Evolutionary conservation across 2,888 invertebrate genomes (phyloP).

Genomic region (Sarcophaga caerulescens): DNA sequence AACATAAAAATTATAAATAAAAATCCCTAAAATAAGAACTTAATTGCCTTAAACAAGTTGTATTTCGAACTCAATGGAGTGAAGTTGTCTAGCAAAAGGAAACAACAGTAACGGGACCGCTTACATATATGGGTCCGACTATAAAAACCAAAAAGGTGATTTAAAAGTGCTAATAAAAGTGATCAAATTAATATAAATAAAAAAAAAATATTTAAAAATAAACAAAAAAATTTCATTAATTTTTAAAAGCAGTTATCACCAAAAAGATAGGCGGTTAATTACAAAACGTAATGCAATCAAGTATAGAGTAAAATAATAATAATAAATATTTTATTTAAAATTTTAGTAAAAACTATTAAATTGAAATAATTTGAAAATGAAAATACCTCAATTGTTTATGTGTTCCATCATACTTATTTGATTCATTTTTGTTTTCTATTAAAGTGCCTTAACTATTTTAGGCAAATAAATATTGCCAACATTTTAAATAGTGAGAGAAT

Average conservation of each 20-base stretch:
- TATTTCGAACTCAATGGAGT: conserved; percentile 39
- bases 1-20: conserved; percentile 32
- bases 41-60: conserved; percentile 45
- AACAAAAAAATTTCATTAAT: conserved; percentile 1
- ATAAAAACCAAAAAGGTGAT: conserved; percentile 18
- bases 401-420: no score
- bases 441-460: not conserved
- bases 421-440: not conserved
- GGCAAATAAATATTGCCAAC: not conserved
- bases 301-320: conserved; percentile 38
- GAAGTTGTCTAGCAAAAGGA: conserved; percentile 26
- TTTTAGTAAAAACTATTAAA: not conserved
- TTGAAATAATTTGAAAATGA: not conserved
- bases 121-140: not conserved
- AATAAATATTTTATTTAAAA: not conserved
- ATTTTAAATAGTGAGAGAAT: not conserved
- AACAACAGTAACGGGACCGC: not conserved
- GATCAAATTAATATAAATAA: not conserved
- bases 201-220: not conserved
- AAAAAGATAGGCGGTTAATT: conserved; percentile 17
- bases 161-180: conserved; percentile 22
- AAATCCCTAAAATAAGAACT: conserved; percentile 35
- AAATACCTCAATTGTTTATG: no score
- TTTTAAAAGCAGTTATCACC: not conserved
- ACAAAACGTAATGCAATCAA: conserved; percentile 45